Evolutionary conservation across 2,888 invertebrate species (phyloP).

Genomic region (Marasmarcha lunaedactyla): DNA sequence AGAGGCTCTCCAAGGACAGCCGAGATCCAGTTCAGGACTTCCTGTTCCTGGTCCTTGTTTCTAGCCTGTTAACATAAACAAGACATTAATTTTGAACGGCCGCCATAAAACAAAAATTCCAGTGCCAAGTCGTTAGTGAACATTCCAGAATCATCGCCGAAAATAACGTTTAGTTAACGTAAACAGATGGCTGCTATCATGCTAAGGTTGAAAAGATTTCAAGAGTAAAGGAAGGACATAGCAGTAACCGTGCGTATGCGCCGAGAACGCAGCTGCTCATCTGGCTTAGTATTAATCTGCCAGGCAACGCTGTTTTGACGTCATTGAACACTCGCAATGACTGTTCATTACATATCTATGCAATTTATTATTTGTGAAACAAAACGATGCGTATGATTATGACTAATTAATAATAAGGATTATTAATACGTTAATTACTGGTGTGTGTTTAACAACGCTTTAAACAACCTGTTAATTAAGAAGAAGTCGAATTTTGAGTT

Average conservation of each 20-base stretch:
- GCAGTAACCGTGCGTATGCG: not conserved
- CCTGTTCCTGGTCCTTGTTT: constrained; percentile 91
- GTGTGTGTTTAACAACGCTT: no score
- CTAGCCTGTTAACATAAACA: constrained; percentile 71
- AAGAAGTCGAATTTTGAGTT: no score
- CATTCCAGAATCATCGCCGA: constrained; percentile 58
- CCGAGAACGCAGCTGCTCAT: constrained; percentile 18
- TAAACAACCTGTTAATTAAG: no score
- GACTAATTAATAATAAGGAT: no score
- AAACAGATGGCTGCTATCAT: constrained; percentile 35
- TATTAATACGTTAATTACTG: no score
- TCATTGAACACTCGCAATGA: constrained; percentile 12
- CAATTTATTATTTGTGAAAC: no score
- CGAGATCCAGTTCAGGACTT: constrained; percentile 92
- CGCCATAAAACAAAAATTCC: constrained; percentile 56
- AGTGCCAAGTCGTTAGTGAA: constrained; percentile 60
- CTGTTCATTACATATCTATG: no score
- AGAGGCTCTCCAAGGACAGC: constrained; percentile 88
- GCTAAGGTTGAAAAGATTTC: constrained; percentile 9
- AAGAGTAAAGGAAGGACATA: not conserved
- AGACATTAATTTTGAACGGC: constrained; percentile 41
- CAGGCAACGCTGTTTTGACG: constrained; percentile 14
- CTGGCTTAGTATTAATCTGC: constrained; percentile 8
- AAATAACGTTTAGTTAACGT: constrained; percentile 48
- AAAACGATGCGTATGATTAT: no score